Base-by-base conservation (phyloP, 2,888 invertebrate species). In the Vanessa cardui region DNA sequence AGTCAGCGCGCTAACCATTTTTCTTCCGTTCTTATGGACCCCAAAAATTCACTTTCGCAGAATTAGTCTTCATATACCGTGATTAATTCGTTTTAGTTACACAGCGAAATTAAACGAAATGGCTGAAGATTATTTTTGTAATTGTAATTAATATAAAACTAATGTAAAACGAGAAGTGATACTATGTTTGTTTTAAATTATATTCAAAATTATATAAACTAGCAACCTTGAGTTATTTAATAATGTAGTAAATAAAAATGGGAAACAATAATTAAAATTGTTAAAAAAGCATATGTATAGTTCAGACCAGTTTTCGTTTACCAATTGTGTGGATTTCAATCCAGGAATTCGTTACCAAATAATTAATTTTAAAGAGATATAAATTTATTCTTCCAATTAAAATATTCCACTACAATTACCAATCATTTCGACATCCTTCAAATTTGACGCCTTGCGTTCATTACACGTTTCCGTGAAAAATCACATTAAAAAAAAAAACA, bases 1-100 rank as follows among this genome's bases (percentile, higher is more conserved):
- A 86, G 89, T 92, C 92, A 92, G 78, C 77, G 69, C 69, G 56
- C 69, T 71, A 69, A 80, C 79, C 86, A 91, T 91, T 91, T 89
- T 86, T 91, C 90, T 89, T 88, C 79, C 76, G 78, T 80, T 79
- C 81, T 81, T 76, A 68, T 49, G 80, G 76, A 77, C 81, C 86
- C 88, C 85, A 79, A 80, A 83, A 86, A 87, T 88, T 88, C 87
- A 88, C 87, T 89, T 86, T 77, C 74, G 71, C 74, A 73, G 82
- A 83, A 85, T 85, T 85, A 83, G 82, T 83, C 83, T 80, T 83
- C 83, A 84, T 88, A 85, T 87, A 83, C 84, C 80, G 70, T 77
- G 76, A 81, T 85, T 88, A 90, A 91, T 90, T 89, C 83, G 88
- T 88, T 84, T 83, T 78, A 77, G 80, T 80, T 78, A 65, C 70